Evolutionary conservation across 2,888 invertebrate species (phyloP).

Genomic region (Lithophane leautieri): DNA sequence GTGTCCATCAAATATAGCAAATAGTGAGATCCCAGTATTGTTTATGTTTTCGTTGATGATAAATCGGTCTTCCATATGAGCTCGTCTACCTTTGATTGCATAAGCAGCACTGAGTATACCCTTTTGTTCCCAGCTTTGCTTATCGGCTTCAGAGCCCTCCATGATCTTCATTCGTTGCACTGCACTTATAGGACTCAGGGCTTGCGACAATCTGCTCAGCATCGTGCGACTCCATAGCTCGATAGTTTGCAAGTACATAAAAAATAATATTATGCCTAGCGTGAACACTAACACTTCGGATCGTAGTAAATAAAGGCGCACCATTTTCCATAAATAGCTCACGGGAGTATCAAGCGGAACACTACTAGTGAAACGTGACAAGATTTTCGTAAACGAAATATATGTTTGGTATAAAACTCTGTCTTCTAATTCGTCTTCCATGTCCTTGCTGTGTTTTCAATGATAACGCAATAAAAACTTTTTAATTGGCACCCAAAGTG

Average conservation of each 20-base stretch:
- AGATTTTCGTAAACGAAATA: conserved; percentile 95
- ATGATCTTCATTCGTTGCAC: conserved; percentile 91
- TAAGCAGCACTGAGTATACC: conserved; percentile 95
- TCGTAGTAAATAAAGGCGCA: conserved; percentile 94
- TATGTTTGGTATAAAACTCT: conserved; percentile 96
- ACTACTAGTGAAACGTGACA: conserved; percentile 95
- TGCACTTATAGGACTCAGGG: conserved; percentile 91
- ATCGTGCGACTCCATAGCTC: conserved; percentile 95
- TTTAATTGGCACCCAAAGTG: conserved; percentile 34
- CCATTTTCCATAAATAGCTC: conserved; percentile 94
- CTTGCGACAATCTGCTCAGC: conserved; percentile 93
- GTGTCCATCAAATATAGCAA: conserved; percentile 98
- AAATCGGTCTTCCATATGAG: conserved; percentile 98
- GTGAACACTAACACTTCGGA: conserved; percentile 95
- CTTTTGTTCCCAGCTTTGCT: conserved; percentile 94
- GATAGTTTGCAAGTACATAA: conserved; percentile 95
- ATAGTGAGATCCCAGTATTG: conserved; percentile 95
- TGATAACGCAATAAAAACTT: conserved; percentile 60
- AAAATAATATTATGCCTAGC: conserved; percentile 92
- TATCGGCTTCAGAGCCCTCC: conserved; percentile 89
- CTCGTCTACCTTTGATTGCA: conserved; percentile 96
- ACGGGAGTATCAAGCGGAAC: conserved; percentile 94
- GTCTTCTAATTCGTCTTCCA: conserved; percentile 98
- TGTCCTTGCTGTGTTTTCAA: conserved; percentile 81
- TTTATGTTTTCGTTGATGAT: conserved; percentile 96